Evolutionary conservation across 2,888 invertebrate species (phyloP), one percentile per base, ranked within the genome.

Genomic region (Magallana nippona): DNA sequence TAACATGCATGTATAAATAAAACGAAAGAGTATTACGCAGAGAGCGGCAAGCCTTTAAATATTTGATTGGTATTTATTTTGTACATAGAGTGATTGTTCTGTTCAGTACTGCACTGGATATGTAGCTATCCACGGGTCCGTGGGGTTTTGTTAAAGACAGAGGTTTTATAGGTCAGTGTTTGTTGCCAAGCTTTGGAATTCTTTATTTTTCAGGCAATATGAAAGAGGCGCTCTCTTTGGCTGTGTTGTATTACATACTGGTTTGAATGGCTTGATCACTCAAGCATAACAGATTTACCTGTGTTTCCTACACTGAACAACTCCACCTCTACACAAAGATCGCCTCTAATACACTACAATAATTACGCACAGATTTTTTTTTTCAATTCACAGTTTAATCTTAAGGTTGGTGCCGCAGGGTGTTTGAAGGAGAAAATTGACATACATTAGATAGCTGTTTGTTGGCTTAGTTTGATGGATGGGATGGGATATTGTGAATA

Each of bases 231-330:
- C 22, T 1, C 32, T 15, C 27, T 32, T 71, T 27, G 27, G 22
- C 22, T 71, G 71, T 71, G 71, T 71, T 71, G 71, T 71, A 71
- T 71, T 71, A 71, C 71, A 71, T 71, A 71, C 32, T 71, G 71
- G 71, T 27, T 71, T 71, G 71, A 71, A 15, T 22, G 27, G 71
- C 71, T 71, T 71, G 71, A 71, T 71, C 71, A 71, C 27, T 71
- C 71, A 71, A 71, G 71, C 71, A 2, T 27, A 22, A 71, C 27
- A 1, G 27, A 71, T 71, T 71, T 71, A 71, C 71, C 71, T 71
- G 27, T 71, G 71, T 15, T 71, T n/a, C 19, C 44, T 44, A 44
- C n/a, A 71, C 27, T 2, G 27, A 71, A 71, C 71, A 19, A 60
- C 8, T 60, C 19, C 19, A 60, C 60, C 19, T n/a, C 60, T n/a